Conservation (phyloP, 2,113 vertebrate species). For the Alectura lathami region DNA sequence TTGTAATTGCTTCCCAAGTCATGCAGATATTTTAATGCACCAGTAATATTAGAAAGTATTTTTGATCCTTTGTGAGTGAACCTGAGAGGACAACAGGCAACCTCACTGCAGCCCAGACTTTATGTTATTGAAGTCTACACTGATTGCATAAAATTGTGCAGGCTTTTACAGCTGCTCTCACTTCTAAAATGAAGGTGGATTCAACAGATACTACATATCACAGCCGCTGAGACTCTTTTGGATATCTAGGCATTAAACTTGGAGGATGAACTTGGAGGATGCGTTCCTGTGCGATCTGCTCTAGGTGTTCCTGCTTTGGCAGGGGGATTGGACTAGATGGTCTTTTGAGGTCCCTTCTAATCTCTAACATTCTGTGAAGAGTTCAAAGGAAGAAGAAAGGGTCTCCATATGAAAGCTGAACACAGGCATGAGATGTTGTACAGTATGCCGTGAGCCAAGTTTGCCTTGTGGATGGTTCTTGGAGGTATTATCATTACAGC, state of each 20-base stretch:
- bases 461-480: not conserved
- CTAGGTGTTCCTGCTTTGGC: no score
- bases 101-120: not conserved
- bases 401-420: not conserved
- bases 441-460: not conserved
- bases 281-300: no score
- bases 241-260: not conserved
- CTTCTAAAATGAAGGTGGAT: not conserved
- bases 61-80: not conserved
- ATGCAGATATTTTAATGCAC: not conserved
- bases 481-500: not conserved
- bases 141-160: not conserved
- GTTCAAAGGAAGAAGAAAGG: not conserved
- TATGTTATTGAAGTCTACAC: not conserved
- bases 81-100: not conserved
- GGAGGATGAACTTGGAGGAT: not conserved
- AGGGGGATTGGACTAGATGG: no score
- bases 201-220: not conserved
- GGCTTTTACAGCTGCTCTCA: not conserved
- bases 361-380: no score
- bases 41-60: not conserved
- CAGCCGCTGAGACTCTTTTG: not conserved
- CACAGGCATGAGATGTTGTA: not conserved
- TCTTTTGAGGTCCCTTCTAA: no score
- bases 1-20: not conserved